phyloP scores from a whole-genome alignment of 2,113 vertebrate genomes.

The Plecturocebus donacophilus region DNA sequence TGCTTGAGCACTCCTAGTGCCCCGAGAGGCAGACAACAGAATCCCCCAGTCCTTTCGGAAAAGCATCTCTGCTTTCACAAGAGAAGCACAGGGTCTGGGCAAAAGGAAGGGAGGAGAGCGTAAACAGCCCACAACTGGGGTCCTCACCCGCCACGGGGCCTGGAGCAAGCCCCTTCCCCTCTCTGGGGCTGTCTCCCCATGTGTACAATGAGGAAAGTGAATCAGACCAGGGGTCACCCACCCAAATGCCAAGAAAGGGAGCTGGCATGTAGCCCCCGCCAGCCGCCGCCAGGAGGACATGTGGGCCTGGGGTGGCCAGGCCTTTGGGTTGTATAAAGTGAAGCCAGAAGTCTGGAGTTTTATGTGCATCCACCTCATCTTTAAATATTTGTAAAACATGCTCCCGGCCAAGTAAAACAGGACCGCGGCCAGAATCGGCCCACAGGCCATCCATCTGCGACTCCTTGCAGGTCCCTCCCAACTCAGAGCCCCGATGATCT shows the following conservation, averaged over 20 bases:
- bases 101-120: no score
- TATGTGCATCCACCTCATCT: background rate
- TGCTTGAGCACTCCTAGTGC: background rate
- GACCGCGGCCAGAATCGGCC: background rate
- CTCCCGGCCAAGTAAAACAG: background rate
- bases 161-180: background rate
- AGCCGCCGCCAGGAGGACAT: rapidly evolving
- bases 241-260: no score
- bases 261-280: background rate
- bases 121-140: background rate
- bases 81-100: background rate
- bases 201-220: background rate
- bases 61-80: background rate
- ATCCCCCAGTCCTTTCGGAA: background rate
- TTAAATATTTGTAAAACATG: slow-evolving; percentile 22
- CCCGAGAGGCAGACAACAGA: background rate
- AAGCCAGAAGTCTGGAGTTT: background rate
- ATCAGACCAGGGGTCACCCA: background rate
- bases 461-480: rapidly evolving
- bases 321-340: background rate
- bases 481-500: background rate
- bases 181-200: background rate
- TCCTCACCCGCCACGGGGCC: background rate
- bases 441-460: background rate
- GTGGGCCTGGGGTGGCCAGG: background rate